Evolutionary conservation across 2,888 invertebrate species (phyloP), one percentile per base, ranked within the genome.

Genomic region (Spilosoma lubricipeda): DNA sequence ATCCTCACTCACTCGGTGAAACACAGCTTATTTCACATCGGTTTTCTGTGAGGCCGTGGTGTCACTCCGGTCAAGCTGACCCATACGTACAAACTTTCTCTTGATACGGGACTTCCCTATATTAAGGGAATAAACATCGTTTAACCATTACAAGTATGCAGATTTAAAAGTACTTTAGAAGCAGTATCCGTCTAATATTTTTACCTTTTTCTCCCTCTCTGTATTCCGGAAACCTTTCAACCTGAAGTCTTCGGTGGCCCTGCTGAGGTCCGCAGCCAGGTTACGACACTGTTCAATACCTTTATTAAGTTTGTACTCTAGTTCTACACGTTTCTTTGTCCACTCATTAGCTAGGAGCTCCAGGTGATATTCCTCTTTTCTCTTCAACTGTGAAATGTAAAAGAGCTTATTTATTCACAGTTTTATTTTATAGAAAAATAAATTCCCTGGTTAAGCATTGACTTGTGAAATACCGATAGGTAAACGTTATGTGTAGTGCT

Each of bases 261-360:
- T 91, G 80, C 96, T 96, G 15, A 97, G 92, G 78, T 96, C 96
- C 0, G 95, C 93, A 0, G 97, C 96, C 1, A 97, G 89, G 45
- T 91, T 90, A 76, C 96, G 96, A 81, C 97, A 97, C 84, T 97
- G 96, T 67, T 96, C 96, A 8, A 97, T 93, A 70, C 96, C 97
- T 9, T 92, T 93, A 0, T 93, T 92, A 20, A 97, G 90, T 82
- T 96, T 96, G 0, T 91, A 88, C 85, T 97, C 97, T 67, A 97
- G 87, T 80, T 96, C 96, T 7, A 91, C 88, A 18, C 96, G 94
- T 52, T 96, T 96, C 75, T 94, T 95, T 15, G 94, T 91, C 97
- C 97, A 97, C 80, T 97, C 97, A n/a, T 91, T 92, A 0, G 96
- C 93, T 23, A 97, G 84, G 0, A 96, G 86, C 0, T 94, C 93